Evolutionary conservation across 2,113 vertebrate species (phyloP).

Genomic region (Lagopus muta): DNA sequence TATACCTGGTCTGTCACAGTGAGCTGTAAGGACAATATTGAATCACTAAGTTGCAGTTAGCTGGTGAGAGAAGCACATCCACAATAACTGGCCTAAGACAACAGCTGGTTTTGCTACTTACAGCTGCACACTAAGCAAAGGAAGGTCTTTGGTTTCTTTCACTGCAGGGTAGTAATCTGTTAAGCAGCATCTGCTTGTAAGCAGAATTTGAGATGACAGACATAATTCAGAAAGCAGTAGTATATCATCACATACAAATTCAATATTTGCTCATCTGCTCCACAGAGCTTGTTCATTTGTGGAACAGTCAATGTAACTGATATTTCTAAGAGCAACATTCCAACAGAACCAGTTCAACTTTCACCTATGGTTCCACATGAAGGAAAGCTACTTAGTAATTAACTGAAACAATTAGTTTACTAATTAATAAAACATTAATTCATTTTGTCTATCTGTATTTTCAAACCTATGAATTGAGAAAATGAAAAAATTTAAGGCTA

Average conservation of each 20-base stretch:
- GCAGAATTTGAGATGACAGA: neutral
- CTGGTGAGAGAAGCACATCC: fast-evolving
- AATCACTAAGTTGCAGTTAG: neutral
- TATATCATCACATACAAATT: neutral
- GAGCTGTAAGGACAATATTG: neutral
- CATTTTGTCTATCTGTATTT: neutral
- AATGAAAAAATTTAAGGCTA: neutral
- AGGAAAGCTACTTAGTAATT: neutral
- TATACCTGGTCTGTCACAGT: fast-evolving
- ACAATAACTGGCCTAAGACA: neutral
- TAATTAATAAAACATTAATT: neutral
- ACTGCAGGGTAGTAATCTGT: neutral
- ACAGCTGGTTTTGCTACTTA: neutral
- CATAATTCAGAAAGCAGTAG: neutral
- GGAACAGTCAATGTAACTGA: neutral
- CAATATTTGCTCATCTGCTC: neutral
- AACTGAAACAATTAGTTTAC: neutral
- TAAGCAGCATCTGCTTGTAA: neutral
- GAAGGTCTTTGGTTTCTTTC: neutral
- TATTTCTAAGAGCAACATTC: neutral
- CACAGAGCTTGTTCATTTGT: neutral
- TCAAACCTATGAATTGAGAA: neutral
- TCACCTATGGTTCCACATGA: neutral
- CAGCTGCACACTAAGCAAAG: neutral
- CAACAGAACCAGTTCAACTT: neutral